Conservation (phyloP, 2,888 invertebrate species). For the Dilophus febrilis region DNA sequence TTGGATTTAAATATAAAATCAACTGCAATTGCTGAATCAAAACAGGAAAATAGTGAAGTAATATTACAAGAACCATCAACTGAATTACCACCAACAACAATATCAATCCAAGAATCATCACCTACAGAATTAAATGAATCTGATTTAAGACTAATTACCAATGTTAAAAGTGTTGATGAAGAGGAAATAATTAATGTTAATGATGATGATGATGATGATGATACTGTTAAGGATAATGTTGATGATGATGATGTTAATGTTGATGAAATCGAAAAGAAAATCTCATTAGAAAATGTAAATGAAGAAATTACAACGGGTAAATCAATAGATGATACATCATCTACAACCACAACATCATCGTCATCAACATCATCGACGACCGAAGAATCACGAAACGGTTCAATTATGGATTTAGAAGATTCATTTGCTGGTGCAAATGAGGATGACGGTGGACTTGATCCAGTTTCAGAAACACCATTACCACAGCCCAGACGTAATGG, state of each 20-base stretch:
- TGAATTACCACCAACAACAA: neutral
- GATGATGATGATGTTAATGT: too few species aligned
- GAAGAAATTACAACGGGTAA: slow-evolving; percentile 10
- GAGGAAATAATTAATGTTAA: slow-evolving; percentile 1
- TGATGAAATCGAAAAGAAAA: too few species aligned
- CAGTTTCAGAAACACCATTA: slow-evolving; percentile 39
- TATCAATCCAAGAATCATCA: neutral
- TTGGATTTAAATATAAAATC: slow-evolving; percentile 13
- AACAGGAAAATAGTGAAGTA: too few species aligned
- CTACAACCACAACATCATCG: slow-evolving; percentile 22
- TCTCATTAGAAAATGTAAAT: too few species aligned
- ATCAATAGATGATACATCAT: slow-evolving; percentile 7
- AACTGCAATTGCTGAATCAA: slow-evolving; percentile 8
- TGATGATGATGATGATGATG: neutral
- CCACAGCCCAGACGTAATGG: slow-evolving; percentile 56
- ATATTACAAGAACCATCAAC: slow-evolving; percentile 1
- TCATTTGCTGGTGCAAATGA: slow-evolving; percentile 53
- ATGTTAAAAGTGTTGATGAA: slow-evolving; percentile 1
- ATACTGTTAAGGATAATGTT: neutral
- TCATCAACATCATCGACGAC: slow-evolving; percentile 9
- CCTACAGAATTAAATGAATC: neutral
- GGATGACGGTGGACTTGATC: slow-evolving; percentile 39
- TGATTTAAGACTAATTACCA: too few species aligned
- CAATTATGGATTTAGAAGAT: slow-evolving; percentile 46
- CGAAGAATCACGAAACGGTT: slow-evolving; percentile 13